These are phyloP conservation scores for Pterocles burchelli DNA, from an alignment of 2,113 vertebrate genomes.

Conservation along the genomic window DNA sequence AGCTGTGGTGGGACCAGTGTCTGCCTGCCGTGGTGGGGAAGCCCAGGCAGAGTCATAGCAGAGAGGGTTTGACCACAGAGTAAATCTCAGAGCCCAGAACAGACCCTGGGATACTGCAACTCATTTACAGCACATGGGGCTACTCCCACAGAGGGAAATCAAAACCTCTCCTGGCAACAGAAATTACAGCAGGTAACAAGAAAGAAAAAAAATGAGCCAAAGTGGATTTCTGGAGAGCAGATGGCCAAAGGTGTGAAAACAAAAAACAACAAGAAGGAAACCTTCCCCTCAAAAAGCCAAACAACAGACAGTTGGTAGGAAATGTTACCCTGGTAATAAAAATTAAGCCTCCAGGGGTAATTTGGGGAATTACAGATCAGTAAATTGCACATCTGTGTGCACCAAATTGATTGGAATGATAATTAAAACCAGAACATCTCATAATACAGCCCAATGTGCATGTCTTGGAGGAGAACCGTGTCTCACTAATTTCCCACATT, in stretches of 20 bases:
- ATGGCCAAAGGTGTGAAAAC: conserved; percentile 50
- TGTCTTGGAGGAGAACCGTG: conserved; percentile 23
- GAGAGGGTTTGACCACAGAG: background rate
- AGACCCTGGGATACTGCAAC: background rate
- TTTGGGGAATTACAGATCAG: conserved; percentile 70
- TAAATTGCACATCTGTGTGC: conserved; percentile 64
- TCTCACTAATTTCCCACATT: conserved; percentile 25
- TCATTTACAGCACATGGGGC: background rate
- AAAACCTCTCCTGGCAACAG: background rate
- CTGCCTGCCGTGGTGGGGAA: background rate
- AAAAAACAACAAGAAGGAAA: conserved; percentile 1
- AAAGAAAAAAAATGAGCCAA: background rate
- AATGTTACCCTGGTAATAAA: conserved; percentile 56
- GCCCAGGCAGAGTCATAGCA: background rate
- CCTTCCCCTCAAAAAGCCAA: background rate
- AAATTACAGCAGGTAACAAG: conserved; percentile 21
- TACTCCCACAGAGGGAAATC: background rate
- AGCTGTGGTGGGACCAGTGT: background rate
- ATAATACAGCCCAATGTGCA: conserved; percentile 31
- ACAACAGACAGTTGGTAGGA: conserved; percentile 39
- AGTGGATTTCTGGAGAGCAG: conserved; percentile 34
- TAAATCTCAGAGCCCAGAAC: background rate
- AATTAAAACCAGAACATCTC: conserved; percentile 67
- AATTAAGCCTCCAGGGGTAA: conserved; percentile 61
- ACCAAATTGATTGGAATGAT: conserved; percentile 68